A percentile compares a stretch with the other conserved stretches of the same genome.
Conservation (phyloP, 2,113 vertebrate species). For the Ahaetulla prasina region DNA sequence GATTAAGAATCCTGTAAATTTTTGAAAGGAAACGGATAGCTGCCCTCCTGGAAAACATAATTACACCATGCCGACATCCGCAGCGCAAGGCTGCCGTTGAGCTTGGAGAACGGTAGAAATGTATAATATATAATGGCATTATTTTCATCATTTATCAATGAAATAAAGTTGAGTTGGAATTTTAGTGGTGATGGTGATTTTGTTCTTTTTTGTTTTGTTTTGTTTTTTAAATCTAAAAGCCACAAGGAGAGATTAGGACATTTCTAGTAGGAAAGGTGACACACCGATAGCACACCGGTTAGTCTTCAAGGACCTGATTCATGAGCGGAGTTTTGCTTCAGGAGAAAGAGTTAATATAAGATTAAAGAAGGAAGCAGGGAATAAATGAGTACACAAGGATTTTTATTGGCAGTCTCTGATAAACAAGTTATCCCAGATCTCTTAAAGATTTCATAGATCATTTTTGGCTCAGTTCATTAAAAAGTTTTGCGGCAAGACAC, state of each 20-base stretch:
- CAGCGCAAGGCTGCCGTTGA: slow-evolving; percentile 81
- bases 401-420: slow-evolving; percentile 52
- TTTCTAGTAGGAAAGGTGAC: slow-evolving; percentile 75
- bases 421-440: slow-evolving; percentile 47
- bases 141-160: slow-evolving; percentile 98
- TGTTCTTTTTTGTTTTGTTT: not conserved
- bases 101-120: slow-evolving; percentile 91
- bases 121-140: slow-evolving; percentile 99
- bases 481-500: slow-evolving; percentile 43
- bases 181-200: slow-evolving; percentile 82
- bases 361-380: slow-evolving; percentile 24
- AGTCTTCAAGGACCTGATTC: slow-evolving; percentile 65
- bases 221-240: slow-evolving; percentile 77
- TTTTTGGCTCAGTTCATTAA: slow-evolving; percentile 44
- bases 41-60: slow-evolving; percentile 99
- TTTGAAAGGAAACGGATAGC: slow-evolving; percentile 99
- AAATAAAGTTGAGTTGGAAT: slow-evolving; percentile 92
- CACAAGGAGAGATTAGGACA: slow-evolving; percentile 77
- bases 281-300: slow-evolving; percentile 69
- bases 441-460: slow-evolving; percentile 19
- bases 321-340: slow-evolving; percentile 67
- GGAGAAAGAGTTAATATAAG: slow-evolving; percentile 68
- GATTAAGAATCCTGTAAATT: slow-evolving; percentile 99
- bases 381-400: slow-evolving; percentile 59
- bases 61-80: slow-evolving; percentile 96